Percentiles rank a stretch among this genome's conserved stretches.
Conservation (phyloP, 2,888 invertebrate species). For the Drosophila heteroneura region DNA sequence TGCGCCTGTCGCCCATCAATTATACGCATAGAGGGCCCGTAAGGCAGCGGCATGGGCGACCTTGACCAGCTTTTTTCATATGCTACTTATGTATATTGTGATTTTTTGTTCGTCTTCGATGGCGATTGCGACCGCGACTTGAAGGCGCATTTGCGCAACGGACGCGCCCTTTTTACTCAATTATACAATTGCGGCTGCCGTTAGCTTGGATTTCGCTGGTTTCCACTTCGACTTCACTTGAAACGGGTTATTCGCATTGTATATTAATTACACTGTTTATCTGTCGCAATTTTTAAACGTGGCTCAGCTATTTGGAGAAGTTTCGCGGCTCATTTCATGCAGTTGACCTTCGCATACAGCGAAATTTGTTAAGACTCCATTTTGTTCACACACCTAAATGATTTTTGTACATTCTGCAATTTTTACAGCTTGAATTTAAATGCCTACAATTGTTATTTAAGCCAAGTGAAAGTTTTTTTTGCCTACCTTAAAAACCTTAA, state of each 20-base stretch:
- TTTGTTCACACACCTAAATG: slow-evolving; percentile 7
- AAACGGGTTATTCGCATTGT: slow-evolving; percentile 72
- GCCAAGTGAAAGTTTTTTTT: slow-evolving; percentile 62
- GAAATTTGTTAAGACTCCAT: slow-evolving; percentile 55
- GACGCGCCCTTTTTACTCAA: slow-evolving; percentile 74
- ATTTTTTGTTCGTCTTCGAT: slow-evolving; percentile 28
- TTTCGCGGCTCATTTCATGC: slow-evolving; percentile 59
- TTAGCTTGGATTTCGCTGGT: slow-evolving; percentile 46
- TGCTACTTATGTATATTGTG: slow-evolving; percentile 11
- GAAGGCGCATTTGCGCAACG: slow-evolving; percentile 68
- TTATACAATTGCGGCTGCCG: slow-evolving; percentile 67
- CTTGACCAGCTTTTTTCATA: slow-evolving; percentile 63
- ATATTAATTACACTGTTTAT: slow-evolving; percentile 71
- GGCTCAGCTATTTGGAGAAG: slow-evolving; percentile 51
- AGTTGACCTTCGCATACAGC: slow-evolving; percentile 71
- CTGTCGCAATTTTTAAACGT: slow-evolving; percentile 69
- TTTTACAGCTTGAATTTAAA: slow-evolving; percentile 38
- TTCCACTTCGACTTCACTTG: slow-evolving; percentile 34
- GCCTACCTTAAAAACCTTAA: slow-evolving; percentile 50
- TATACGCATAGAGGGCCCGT: slow-evolving; percentile 53
- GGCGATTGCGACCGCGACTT: slow-evolving; percentile 43
- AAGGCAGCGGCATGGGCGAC: slow-evolving; percentile 40
- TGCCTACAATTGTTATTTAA: slow-evolving; percentile 29
- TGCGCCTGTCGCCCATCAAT: slow-evolving; percentile 50
- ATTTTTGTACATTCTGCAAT: not conserved